phyloP scores from a whole-genome alignment of 2,113 vertebrate genomes.

The Catharus bicknelli region DNA sequence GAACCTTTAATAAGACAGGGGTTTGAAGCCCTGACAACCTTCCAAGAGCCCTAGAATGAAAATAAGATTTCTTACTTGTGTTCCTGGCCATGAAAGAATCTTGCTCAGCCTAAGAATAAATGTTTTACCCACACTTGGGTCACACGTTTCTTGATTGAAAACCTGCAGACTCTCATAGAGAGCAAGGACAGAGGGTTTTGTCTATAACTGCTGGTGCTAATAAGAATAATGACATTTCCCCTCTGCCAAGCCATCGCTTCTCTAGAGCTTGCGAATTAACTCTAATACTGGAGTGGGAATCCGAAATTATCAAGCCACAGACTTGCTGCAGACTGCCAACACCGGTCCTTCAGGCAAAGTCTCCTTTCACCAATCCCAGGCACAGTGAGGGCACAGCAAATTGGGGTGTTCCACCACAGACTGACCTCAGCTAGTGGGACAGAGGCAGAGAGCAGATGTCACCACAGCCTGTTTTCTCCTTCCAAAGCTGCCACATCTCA shows the following conservation, averaged over 20 bases:
- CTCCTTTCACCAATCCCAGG: background rate
- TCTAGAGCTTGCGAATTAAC: background rate
- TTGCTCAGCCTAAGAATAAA: background rate
- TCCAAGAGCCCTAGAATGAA: background rate
- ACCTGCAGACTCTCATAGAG: background rate
- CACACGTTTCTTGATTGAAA: background rate
- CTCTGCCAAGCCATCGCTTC: background rate
- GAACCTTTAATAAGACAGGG: background rate
- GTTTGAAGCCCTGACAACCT: conserved; percentile 18
- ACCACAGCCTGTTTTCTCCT: background rate
- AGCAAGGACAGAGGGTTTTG: background rate
- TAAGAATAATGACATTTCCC: background rate
- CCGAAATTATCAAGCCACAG: background rate
- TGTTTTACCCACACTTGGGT: background rate
- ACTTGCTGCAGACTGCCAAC: background rate
- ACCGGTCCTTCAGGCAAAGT: background rate
- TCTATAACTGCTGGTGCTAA: background rate
- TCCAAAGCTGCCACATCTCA: background rate
- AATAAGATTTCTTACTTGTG: background rate
- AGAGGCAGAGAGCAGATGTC: background rate
- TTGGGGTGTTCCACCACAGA: fast-evolving
- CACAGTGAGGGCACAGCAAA: fast-evolving
- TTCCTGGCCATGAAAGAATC: background rate
- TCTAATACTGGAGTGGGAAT: background rate
- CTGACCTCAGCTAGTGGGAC: background rate